Evolutionary conservation across 2,888 invertebrate species (phyloP), one percentile per base, ranked within the genome.

Genomic region (Euzetes globulus): DNA sequence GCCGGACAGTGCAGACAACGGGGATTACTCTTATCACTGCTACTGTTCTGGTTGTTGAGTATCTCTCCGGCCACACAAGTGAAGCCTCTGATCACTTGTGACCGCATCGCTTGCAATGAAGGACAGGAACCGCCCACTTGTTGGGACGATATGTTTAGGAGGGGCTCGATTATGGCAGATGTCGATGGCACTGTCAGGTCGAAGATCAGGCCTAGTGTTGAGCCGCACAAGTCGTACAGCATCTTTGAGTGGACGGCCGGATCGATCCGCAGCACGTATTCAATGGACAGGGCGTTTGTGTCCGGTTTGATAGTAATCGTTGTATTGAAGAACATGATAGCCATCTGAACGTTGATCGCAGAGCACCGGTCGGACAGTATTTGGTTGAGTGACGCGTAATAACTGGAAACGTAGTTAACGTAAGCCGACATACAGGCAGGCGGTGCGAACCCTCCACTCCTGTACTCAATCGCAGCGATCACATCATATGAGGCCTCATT

Each of bases 401-500:
- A 91, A n/a, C 78, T 76, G 29, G 77, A 75, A 1, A 80, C 78
- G 33, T 79, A 79, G 22, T 75, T 76, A 79, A 90, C 90, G 82
- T 94, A 94, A 81, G 93, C 91, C 1, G 88, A 88, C 72, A 94
- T 84, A 82, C 94, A 95, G 9, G 89, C 87, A 76, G 88, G 88
- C 0, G 92, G 90, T 3, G 94, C 92, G 13, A 92, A 94, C 29
- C 94, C 94, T 78, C 94, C 91, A 15, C 93, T 92, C 77, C 94
- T 87, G 81, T 94, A 95, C 60, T 88, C 90, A 0, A 94, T 88
- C 29, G 90, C 88, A 0, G 94, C 90, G 0, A 91, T 89, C 0
- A 94, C 92, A 80, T 94, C 93, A 80, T 94, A 94, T 77, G 92
- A 90, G n/a, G 94, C 94, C 86, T 94, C 92, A 82, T 94, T 92